Evolutionary conservation across 2,888 invertebrate genomes (phyloP).

Genomic region (Athrips mouffetella): DNA sequence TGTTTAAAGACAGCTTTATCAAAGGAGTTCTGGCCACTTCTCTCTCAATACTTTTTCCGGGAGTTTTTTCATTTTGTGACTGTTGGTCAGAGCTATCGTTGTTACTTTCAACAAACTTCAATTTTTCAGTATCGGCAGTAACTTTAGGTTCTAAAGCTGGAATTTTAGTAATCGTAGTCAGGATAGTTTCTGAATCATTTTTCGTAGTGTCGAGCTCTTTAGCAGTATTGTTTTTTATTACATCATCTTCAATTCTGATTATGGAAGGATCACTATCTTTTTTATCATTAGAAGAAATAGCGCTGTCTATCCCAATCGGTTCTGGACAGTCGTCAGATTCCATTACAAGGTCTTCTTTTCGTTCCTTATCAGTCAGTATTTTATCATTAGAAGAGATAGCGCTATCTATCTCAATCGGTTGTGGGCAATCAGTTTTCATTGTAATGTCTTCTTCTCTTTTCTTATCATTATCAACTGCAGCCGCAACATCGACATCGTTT

Average conservation of each 20-base stretch:
- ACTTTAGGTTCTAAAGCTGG: background rate
- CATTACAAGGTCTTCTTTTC: background rate
- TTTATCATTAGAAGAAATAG: background rate
- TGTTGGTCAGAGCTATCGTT: background rate
- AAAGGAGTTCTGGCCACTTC: constrained; percentile 28
- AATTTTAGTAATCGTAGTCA: background rate
- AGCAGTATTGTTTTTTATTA: background rate
- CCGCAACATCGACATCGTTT: too few relatives aligned
- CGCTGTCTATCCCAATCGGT: background rate
- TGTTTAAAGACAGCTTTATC: constrained; percentile 56
- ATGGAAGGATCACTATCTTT: background rate
- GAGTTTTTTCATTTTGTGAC: background rate
- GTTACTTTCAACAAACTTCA: background rate
- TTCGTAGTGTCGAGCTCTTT: background rate
- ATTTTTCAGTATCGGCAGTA: background rate
- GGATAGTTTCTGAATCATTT: background rate
- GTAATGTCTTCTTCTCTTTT: too few relatives aligned
- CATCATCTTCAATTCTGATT: background rate
- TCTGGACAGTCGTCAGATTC: background rate
- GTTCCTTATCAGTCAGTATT: too few relatives aligned
- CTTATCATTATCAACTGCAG: too few relatives aligned
- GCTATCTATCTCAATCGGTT: too few relatives aligned
- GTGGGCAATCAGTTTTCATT: too few relatives aligned
- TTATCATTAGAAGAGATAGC: too few relatives aligned
- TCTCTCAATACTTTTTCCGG: constrained; percentile 15